Evolutionary conservation across 2,888 invertebrate genomes (phyloP), one percentile per base, ranked within the genome.

Genomic region (Oithona nana): DNA sequence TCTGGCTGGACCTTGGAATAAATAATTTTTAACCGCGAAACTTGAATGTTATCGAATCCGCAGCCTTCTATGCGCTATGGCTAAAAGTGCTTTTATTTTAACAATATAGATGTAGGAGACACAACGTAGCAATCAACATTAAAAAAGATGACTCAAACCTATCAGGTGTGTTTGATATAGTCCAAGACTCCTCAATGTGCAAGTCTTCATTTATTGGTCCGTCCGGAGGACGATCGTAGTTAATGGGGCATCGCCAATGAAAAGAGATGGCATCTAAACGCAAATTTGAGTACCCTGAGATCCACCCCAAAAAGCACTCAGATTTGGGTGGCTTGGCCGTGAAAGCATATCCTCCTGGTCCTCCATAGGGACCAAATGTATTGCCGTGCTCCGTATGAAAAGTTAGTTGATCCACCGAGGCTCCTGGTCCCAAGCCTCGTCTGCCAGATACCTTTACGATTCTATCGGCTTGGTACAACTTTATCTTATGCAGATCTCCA

Each of bases 301-400:
- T 59, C 59, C 59, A 59, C 1, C 49, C 59, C 28, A 59, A 49
- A 20, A 6, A 39, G 22, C 59, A 59, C 6, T 59, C 59, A 11
- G 1, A n/a, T 49, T 28, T 20, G 6, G 59, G 59, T 2, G 59
- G 59, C 16, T n/a, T 22, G 48, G 59, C 59, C 48, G 24, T 29
- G 28, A 59, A 59, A 4, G 50, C 13, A 22, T 1, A 24, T 13
- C 59, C 59, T 24, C 50, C 49, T 1, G 6, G 22, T 13, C 49
- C 59, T n/a, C 59, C 48, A 26, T 26, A 50, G 13, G 59, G 49
- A 8, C 59, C 49, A 59, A 48, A 28, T 11, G 13, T 16, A 16
- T 50, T 49, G n/a, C 57, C 57, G 6, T 26, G 20, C 26, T 20
- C 13, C 2, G 54, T 54, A 24, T 54, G 26, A 26, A 54, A 54